These are phyloP conservation scores for Crematogaster levior DNA, from an alignment of 2,888 invertebrate genomes.

Conservation along the genomic window DNA sequence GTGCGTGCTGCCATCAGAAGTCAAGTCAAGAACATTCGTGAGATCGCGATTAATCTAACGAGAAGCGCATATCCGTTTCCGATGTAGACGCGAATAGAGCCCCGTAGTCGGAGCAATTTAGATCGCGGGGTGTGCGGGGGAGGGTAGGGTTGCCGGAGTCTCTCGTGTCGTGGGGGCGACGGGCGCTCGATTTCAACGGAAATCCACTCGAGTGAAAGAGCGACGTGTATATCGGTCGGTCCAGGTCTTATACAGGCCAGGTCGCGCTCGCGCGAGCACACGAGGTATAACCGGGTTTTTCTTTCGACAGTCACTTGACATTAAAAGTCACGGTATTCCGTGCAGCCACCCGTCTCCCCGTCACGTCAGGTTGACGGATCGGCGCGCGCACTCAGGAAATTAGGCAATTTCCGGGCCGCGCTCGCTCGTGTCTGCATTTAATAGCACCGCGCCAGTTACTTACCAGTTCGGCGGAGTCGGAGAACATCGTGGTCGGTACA, in stretches of 20 bases:
- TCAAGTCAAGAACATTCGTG: slow-evolving; percentile 39
- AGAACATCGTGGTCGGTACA: slow-evolving; percentile 38
- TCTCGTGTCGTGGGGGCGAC: slow-evolving; percentile 43
- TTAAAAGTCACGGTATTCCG: slow-evolving; percentile 84
- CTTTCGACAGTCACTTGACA: slow-evolving; percentile 84
- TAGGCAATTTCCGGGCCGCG: slow-evolving; percentile 85
- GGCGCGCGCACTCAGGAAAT: slow-evolving; percentile 86
- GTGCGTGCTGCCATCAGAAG: slow-evolving; percentile 39
- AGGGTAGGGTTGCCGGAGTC: slow-evolving; percentile 10
- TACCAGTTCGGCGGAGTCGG: slow-evolving; percentile 73
- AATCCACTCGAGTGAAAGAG: slow-evolving; percentile 46
- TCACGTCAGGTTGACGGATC: slow-evolving; percentile 85
- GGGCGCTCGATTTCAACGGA: slow-evolving; percentile 40
- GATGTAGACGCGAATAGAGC: slow-evolving; percentile 46
- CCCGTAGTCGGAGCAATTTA: slow-evolving; percentile 32
- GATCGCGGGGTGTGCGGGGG: slow-evolving; percentile 22
- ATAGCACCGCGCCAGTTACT: slow-evolving; percentile 78
- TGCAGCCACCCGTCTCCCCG: slow-evolving; percentile 82
- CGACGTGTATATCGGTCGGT: slow-evolving; percentile 55
- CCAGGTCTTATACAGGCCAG: slow-evolving; percentile 56
- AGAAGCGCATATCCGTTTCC: slow-evolving; percentile 52
- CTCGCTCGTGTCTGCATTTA: slow-evolving; percentile 85
- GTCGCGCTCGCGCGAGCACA: slow-evolving; percentile 3
- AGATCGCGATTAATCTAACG: slow-evolving; percentile 53
- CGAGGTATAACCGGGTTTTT: slow-evolving; percentile 62